Conservation (phyloP, 2,888 invertebrate species). For the Carcina quercana region DNA sequence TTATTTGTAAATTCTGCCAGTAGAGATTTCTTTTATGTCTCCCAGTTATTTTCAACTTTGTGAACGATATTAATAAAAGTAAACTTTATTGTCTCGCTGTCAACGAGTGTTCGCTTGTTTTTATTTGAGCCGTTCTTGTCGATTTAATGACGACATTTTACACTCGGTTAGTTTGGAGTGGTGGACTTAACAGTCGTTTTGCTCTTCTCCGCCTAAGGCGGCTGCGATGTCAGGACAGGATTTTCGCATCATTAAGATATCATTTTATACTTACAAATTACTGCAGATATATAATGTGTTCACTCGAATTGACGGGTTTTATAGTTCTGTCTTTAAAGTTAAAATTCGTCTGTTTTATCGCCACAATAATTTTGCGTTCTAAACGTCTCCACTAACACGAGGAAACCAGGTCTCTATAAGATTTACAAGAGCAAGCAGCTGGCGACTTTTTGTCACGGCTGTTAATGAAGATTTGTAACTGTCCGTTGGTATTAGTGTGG, state of each 20-base stretch:
- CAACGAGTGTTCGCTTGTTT: conserved; percentile 16
- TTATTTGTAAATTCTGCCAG: conserved; percentile 37
- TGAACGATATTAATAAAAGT: conserved; percentile 34
- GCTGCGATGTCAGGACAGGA: conserved; percentile 26
- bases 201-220: conserved; percentile 26
- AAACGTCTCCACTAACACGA: conserved; percentile 22
- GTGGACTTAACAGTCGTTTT: conserved; percentile 30
- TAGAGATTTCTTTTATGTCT: conserved; percentile 37
- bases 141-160: conserved; percentile 23
- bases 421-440: conserved; percentile 47
- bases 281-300: not conserved
- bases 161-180: conserved; percentile 20
- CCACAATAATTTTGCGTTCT: conserved; percentile 18
- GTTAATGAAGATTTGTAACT: conserved; percentile 64
- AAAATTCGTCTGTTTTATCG: conserved; percentile 9
- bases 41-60: conserved; percentile 41
- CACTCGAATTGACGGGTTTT: conserved; percentile 7
- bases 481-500: conserved; percentile 47
- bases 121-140: conserved; percentile 22
- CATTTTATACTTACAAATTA: conserved; percentile 10
- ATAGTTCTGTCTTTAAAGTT: conserved; percentile 6
- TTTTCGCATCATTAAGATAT: conserved; percentile 26
- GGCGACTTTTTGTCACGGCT: conserved; percentile 55
- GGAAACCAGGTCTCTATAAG: conserved; percentile 36
- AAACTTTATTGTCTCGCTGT: conserved; percentile 22